These are phyloP conservation scores for Yponomeuta malinellus DNA, from an alignment of 2,888 invertebrate species.

Conservation along the genomic window DNA sequence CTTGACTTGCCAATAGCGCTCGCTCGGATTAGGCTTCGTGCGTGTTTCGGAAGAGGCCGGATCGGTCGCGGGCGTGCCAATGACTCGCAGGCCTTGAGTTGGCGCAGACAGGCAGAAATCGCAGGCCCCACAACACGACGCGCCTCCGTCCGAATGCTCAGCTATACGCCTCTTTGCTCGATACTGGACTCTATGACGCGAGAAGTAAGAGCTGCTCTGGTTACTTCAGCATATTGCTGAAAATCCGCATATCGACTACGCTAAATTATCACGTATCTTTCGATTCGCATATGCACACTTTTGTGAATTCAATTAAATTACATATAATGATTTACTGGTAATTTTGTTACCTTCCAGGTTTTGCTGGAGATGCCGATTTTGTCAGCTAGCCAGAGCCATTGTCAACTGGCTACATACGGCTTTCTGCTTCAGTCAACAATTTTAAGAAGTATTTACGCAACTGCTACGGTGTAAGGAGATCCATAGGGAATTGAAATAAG, in stretches of 20 bases:
- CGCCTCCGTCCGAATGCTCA: slow-evolving; percentile 23
- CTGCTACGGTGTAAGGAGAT: no score
- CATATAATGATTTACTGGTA: neutral
- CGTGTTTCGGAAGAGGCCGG: neutral
- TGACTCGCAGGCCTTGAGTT: slow-evolving; percentile 62
- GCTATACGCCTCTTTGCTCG: neutral
- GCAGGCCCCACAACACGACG: slow-evolving; percentile 23
- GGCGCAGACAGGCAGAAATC: slow-evolving; percentile 36
- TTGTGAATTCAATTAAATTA: neutral
- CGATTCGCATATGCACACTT: slow-evolving; percentile 1
- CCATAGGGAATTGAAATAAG: no score
- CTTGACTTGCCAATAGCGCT: no score
- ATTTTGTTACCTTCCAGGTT: neutral
- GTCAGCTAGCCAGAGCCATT: neutral
- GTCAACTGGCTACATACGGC: neutral
- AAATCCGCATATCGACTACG: neutral
- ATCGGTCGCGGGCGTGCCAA: slow-evolving; percentile 38
- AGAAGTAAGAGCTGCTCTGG: neutral
- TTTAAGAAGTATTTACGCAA: no score
- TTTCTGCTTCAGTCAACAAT: no score
- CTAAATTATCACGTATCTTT: neutral
- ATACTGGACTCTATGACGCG: neutral
- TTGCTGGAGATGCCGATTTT: neutral
- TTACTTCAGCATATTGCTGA: neutral
- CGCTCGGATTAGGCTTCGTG: neutral